A percentile compares a stretch with the other conserved stretches of the same genome.
These are phyloP conservation scores for Oreochromis mossambicus DNA, from an alignment of 2,797 vertebrate species.

Conservation along the genomic window DNA sequence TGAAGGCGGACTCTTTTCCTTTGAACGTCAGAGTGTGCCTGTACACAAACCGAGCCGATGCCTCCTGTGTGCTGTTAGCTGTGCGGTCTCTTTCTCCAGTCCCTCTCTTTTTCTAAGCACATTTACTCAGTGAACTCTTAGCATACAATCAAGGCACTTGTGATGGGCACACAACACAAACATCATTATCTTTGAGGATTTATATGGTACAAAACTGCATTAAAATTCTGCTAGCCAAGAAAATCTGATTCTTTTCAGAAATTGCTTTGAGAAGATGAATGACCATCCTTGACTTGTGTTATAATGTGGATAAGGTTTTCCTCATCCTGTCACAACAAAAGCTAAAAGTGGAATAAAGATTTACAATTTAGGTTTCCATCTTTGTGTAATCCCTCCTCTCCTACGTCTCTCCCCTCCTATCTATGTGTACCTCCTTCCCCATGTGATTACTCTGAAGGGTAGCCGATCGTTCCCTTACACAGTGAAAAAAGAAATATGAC, in stretches of 20 bases:
- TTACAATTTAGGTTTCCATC: constrained; percentile 17
- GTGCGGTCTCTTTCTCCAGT: constrained; percentile 34
- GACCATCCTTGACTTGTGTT: not conserved
- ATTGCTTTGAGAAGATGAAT: constrained; percentile 7
- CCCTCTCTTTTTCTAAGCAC: constrained; percentile 70
- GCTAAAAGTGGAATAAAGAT: constrained; percentile 13
- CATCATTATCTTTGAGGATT: constrained; percentile 13
- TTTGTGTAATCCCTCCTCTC: not conserved
- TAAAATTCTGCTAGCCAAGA: not conserved
- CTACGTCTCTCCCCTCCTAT: not conserved
- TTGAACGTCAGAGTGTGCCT: constrained; percentile 59
- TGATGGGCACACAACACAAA: constrained; percentile 37
- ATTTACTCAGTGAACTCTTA: constrained; percentile 53
- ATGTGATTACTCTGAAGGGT: constrained; percentile 8
- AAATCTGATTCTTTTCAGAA: not conserved
- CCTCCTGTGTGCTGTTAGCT: constrained; percentile 52
- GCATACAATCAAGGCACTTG: constrained; percentile 31
- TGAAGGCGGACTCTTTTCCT: constrained; percentile 62
- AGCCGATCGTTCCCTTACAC: constrained; percentile 25
- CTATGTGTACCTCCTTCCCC: not conserved
- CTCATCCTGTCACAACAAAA: not conserved
- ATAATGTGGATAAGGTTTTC: constrained; percentile 1
- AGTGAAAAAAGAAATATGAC: not conserved
- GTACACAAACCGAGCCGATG: constrained; percentile 55
- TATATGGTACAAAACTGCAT: not conserved